phyloP scores from a whole-genome alignment of 2,113 vertebrate species.

The Macquaria australasica region DNA sequence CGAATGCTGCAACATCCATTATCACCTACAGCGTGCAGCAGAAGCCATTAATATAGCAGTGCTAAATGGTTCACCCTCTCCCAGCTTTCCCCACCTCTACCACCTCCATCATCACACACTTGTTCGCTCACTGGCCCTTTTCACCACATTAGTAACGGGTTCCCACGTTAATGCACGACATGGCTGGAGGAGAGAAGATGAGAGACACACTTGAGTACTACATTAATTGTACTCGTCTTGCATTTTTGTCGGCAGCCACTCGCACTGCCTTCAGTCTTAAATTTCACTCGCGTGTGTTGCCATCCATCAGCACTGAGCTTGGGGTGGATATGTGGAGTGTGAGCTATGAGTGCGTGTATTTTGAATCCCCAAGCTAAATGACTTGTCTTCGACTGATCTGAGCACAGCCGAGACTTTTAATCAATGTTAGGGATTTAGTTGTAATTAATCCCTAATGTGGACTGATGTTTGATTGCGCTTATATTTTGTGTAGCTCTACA shows the following conservation, averaged over 20 bases:
- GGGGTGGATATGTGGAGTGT: constrained; percentile 7
- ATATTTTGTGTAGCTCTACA: constrained; percentile 18
- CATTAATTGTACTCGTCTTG: constrained; percentile 72
- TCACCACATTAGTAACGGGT: constrained; percentile 64
- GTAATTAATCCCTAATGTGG: constrained; percentile 62
- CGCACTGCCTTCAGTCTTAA: constrained; percentile 60
- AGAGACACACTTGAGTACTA: constrained; percentile 26
- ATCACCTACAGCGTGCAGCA: constrained; percentile 55
- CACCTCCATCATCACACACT: constrained; percentile 59
- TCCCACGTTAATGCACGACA: constrained; percentile 59
- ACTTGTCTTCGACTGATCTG: constrained; percentile 69
- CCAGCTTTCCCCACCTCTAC: constrained; percentile 35
- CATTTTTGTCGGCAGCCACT: constrained; percentile 59
- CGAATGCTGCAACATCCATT: constrained; percentile 60
- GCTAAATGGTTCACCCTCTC: constrained; percentile 57
- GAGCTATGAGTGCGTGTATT: constrained; percentile 16
- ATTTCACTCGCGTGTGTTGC: constrained; percentile 65
- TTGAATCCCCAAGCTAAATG: constrained; percentile 60
- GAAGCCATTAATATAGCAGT: constrained; percentile 57
- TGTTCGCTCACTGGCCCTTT: constrained; percentile 56
- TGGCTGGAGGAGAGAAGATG: constrained; percentile 39
- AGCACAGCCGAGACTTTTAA: constrained; percentile 61
- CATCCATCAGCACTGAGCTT: constrained; percentile 55
- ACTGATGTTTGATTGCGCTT: constrained; percentile 33
- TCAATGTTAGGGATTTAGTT: constrained; percentile 64